phyloP scores from a whole-genome alignment of 2,113 vertebrate species.

The Scomber colias region DNA sequence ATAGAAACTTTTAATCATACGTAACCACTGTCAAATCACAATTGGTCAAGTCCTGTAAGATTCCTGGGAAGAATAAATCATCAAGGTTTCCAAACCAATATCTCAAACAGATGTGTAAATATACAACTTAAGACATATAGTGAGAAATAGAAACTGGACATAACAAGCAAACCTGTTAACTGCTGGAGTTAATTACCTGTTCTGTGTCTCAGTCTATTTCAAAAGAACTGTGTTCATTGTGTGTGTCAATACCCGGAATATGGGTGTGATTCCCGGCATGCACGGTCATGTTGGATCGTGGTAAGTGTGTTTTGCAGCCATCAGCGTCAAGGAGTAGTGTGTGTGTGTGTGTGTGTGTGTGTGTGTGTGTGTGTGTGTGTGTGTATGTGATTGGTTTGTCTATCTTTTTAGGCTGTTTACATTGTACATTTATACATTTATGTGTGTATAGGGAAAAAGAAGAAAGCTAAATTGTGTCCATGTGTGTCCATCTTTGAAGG shows the following conservation, averaged over 20 bases:
- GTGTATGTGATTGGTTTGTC: constrained; percentile 15
- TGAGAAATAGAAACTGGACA: constrained; percentile 15
- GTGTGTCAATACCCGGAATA: constrained; percentile 47
- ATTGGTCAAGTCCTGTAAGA: not conserved
- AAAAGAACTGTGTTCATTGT: constrained; percentile 26
- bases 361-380: constrained; percentile 20
- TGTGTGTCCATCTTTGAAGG: not conserved
- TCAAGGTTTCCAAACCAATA: not conserved
- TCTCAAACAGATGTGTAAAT: not conserved
- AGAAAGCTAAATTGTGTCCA: not conserved
- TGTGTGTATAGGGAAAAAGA: not conserved
- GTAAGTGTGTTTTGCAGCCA: constrained; percentile 27
- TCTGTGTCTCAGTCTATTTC: constrained; percentile 43
- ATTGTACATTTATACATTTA: not conserved
- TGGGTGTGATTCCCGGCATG: constrained; percentile 63
- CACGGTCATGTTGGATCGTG: constrained; percentile 46
- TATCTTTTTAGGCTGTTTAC: not conserved
- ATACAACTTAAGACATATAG: not conserved
- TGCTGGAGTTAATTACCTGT: constrained; percentile 45
- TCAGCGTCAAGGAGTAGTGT: not conserved
- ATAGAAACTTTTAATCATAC: not conserved
- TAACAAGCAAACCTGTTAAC: constrained; percentile 19
- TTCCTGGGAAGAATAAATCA: not conserved
- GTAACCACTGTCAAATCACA: not conserved
- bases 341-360: constrained; percentile 9